Evolutionary conservation across 2,888 invertebrate genomes (phyloP), one percentile per base, ranked within the genome.

Genomic region (Perithous albicinctus): DNA sequence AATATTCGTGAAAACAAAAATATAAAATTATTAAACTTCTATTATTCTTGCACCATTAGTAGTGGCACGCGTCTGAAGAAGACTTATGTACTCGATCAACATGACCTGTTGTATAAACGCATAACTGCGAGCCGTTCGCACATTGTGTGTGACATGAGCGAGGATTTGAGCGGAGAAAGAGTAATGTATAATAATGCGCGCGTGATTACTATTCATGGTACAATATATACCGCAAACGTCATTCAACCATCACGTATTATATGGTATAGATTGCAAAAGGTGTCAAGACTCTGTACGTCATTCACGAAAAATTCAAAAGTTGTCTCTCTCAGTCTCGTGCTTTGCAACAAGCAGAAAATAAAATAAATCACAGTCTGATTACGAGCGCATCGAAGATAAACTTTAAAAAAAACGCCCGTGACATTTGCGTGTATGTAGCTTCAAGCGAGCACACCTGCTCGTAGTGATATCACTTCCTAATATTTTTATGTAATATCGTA

Each of bases 401-500:
- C 78, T 84, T 82, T 43, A 61, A 64, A 43, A 35, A 63, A 59
- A 69, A 69, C 85, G 78, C 85, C 85, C 82, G 75, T 83, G 85
- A 86, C 85, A 87, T 85, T 87, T 87, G 86, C 84, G 82, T 84
- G 87, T 87, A 87, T 83, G 87, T 86, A 89, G 88, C 87, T 88
- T 88, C 85, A 87, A 88, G 86, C 87, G 88, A 86, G 85, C 85
- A 67, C 82, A 84, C 83, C 78, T 84, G 88, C 88, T 89, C 88
- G 88, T 86, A 86, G 90, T 90, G 91, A 91, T 91, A 91, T 88
- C 89, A 90, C 88, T 90, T 91, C 88, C 88, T 89, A 89, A 89
- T 84, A 78, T 72, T 80, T 84, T 80, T 84, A 82, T 67, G 67
- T 84, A 72, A 72, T n/a, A n/a, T 75, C 75, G 70, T 66, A 72